Evolutionary conservation across 23 tunicate genomes (phyloP).

Genomic region (Halocynthia aurantium): DNA sequence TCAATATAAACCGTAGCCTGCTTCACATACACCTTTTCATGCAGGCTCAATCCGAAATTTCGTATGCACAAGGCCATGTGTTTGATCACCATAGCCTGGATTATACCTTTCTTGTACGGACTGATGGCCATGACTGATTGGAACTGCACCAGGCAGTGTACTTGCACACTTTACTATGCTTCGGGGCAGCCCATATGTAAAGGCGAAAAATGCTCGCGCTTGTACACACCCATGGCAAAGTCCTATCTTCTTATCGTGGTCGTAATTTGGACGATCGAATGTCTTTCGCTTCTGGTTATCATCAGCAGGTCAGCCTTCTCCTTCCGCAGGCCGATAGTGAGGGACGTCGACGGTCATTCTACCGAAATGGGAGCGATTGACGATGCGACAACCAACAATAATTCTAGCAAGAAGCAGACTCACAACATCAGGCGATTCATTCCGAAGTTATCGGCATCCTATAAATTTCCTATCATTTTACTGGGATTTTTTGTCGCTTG

Average conservation of each 20-base stretch:
- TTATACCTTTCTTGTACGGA: constrained; percentile 60
- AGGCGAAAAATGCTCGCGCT: constrained; percentile 40
- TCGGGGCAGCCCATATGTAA: constrained; percentile 36
- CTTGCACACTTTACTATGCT: constrained; percentile 63
- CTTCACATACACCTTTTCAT: not conserved
- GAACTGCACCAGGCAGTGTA: constrained; percentile 74
- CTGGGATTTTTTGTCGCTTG: constrained; percentile 43
- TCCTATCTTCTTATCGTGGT: constrained; percentile 66
- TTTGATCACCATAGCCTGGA: constrained; percentile 72
- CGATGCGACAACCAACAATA: not conserved
- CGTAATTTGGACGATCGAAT: constrained; percentile 71
- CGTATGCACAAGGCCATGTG: constrained; percentile 58
- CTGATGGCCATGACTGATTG: constrained; percentile 75
- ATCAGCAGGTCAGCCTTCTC: constrained; percentile 36
- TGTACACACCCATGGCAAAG: constrained; percentile 93
- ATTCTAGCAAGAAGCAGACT: not conserved
- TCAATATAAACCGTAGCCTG: not conserved
- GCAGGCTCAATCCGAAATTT: constrained; percentile 23
- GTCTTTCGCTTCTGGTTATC: constrained; percentile 39
- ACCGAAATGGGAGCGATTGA: not conserved
- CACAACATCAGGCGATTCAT: not conserved
- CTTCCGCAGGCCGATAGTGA: constrained; percentile 7
- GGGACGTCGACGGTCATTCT: not conserved
- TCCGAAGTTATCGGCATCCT: constrained; percentile 12
- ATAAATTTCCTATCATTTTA: constrained; percentile 35